Conservation (phyloP, 2,797 vertebrate genomes). For the Trichosurus vulpecula region DNA sequence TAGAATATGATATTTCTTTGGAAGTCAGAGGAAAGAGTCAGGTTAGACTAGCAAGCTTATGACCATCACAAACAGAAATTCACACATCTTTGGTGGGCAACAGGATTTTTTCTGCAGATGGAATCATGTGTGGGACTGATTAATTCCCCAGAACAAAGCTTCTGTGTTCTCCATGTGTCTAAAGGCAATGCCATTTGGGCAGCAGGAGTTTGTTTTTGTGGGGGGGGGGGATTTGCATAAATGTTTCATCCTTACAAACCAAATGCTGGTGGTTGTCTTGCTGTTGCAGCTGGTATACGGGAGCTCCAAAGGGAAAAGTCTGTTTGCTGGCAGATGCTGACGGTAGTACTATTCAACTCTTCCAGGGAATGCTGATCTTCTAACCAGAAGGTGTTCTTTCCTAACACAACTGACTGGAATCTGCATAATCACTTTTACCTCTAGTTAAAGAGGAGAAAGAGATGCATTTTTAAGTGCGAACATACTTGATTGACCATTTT, state of each 20-base stretch:
- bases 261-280: not conserved
- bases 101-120: not conserved
- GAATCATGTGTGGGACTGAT: not conserved
- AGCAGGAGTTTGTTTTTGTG: not conserved
- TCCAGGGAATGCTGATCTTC: conserved; percentile 4
- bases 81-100: conserved; percentile 31
- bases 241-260: not conserved
- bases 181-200: conserved; percentile 10
- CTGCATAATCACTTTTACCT: not conserved
- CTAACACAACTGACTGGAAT: not conserved
- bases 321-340: not conserved
- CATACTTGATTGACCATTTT: not conserved
- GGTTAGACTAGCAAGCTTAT: not conserved
- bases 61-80: conserved; percentile 58
- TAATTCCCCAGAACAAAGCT: not conserved
- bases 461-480: not conserved
- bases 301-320: conserved; percentile 20
- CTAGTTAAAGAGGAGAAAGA: not conserved
- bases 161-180: not conserved
- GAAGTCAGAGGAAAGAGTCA: conserved; percentile 23
- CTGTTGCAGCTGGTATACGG: not conserved
- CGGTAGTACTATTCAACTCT: not conserved
- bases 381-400: not conserved
- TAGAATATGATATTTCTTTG: conserved; percentile 65
- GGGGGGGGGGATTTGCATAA: not conserved